Conservation (phyloP, 1,140 invertebrate genomes). For the Pectinophora gossypiella region DNA sequence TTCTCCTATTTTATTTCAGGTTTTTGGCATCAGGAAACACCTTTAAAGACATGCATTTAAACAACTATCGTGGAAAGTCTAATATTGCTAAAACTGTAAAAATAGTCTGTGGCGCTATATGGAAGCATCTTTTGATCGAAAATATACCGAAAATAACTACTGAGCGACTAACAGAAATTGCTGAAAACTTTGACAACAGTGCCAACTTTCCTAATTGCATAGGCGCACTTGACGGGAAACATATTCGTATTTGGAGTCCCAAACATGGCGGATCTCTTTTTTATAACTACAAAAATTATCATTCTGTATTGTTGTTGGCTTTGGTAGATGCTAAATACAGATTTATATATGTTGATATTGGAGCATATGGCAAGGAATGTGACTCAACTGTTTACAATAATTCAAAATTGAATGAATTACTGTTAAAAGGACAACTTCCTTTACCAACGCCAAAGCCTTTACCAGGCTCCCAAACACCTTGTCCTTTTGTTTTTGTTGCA, state of each 20-base stretch:
- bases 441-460: slow-evolving; percentile 27
- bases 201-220: slow-evolving; percentile 43
- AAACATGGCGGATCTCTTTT: slow-evolving; percentile 42
- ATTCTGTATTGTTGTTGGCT: slow-evolving; percentile 58
- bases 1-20: too few relatives aligned
- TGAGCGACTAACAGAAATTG: too few relatives aligned
- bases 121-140: too few relatives aligned
- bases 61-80: too few relatives aligned
- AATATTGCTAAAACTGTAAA: too few relatives aligned
- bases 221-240: slow-evolving; percentile 64
- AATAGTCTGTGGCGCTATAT: too few relatives aligned
- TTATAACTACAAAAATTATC: slow-evolving; percentile 70
- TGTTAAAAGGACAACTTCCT: slow-evolving; percentile 22
- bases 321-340: slow-evolving; percentile 45
- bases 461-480: neutral
- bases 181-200: neutral
- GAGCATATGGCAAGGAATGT: slow-evolving; percentile 42
- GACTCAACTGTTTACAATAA: slow-evolving; percentile 48
- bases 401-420: slow-evolving; percentile 22
- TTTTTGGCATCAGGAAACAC: too few relatives aligned
- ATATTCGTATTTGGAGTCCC: slow-evolving; percentile 43
- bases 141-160: too few relatives aligned
- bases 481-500: neutral
- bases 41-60: too few relatives aligned
- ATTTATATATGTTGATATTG: slow-evolving; percentile 49